A percentile compares a stretch with the other conserved stretches of the same genome.
Evolutionary conservation across 2,113 vertebrate species (phyloP).

Genomic region (Propithecus coquereli): DNA sequence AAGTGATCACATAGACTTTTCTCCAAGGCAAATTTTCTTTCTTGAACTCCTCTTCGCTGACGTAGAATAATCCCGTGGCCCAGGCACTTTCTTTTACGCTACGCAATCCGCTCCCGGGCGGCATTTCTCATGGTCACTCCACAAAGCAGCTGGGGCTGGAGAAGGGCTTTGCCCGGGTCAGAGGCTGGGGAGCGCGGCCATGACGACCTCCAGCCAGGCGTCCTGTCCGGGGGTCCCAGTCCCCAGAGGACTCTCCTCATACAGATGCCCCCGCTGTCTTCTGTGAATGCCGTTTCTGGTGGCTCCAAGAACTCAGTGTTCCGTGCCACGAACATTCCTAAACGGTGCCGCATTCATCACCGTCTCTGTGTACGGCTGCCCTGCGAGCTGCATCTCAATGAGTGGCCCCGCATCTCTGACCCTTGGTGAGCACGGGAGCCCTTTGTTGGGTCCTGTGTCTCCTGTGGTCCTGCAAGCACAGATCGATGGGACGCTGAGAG

Average conservation of each 20-base stretch:
- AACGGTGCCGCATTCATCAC: not conserved
- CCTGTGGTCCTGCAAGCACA: not conserved
- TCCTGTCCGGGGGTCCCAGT: not conserved
- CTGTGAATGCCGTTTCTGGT: not conserved
- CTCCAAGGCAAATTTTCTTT: not conserved
- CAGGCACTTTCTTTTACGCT: not conserved
- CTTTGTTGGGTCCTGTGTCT: not conserved
- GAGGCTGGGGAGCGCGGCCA: not conserved
- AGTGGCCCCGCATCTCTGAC: not conserved
- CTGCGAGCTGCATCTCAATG: not conserved
- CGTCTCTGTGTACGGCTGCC: not conserved
- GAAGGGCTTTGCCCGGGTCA: not conserved
- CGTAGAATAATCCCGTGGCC: not conserved
- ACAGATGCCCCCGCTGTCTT: no score
- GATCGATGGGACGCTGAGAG: not conserved
- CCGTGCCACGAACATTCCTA: not conserved
- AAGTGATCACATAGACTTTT: not conserved
- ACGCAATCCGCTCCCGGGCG: not conserved
- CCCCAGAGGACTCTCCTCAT: no score
- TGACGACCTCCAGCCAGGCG: not conserved
- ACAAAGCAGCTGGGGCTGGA: accelerated
- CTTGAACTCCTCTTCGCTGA: not conserved
- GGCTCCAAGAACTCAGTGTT: not conserved
- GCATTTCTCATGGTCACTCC: not conserved
- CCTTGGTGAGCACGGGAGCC: not conserved